These are phyloP conservation scores for Steinernema khuongi DNA, from an alignment of 1,140 invertebrate genomes.

Conservation along the genomic window DNA sequence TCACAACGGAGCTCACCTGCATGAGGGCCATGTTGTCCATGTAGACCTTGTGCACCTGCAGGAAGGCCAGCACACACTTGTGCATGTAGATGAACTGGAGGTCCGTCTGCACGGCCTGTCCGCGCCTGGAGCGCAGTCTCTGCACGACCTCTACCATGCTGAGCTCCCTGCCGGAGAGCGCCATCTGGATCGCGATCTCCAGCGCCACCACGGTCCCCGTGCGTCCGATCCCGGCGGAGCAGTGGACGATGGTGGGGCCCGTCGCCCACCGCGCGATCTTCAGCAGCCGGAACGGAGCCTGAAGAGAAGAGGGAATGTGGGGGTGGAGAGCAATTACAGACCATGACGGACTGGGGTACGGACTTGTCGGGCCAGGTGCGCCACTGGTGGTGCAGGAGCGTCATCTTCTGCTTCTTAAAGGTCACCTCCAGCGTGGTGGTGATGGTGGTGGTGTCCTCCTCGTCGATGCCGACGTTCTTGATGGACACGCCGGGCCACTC, in stretches of 20 bases:
- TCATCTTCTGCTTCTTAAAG: background rate
- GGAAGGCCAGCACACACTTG: background rate
- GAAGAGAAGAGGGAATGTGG: conserved; percentile 3
- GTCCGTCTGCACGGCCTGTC: conserved; percentile 28
- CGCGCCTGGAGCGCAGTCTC: conserved; percentile 21
- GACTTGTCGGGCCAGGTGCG: conserved; percentile 28
- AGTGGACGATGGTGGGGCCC: conserved; percentile 25
- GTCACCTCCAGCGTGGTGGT: conserved; percentile 17
- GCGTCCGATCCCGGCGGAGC: conserved; percentile 29
- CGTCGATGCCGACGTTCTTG: conserved; percentile 18
- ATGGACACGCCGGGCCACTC: conserved; percentile 19
- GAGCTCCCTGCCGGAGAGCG: conserved; percentile 1
- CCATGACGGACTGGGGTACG: conserved; percentile 21
- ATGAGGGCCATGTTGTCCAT: background rate
- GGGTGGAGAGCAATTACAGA: background rate
- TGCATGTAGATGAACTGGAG: conserved; percentile 29
- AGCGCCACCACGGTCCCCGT: conserved; percentile 20
- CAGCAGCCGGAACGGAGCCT: conserved; percentile 28
- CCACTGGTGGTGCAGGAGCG: conserved; percentile 30
- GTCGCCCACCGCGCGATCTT: conserved; percentile 2
- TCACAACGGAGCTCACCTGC: background rate
- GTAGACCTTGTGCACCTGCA: background rate
- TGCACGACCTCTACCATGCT: conserved; percentile 25
- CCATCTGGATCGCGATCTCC: conserved; percentile 13
- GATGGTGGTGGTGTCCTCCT: conserved; percentile 4